These are phyloP conservation scores for Bombus confusus DNA, from an alignment of 1,140 invertebrate genomes.

Conservation along the genomic window DNA sequence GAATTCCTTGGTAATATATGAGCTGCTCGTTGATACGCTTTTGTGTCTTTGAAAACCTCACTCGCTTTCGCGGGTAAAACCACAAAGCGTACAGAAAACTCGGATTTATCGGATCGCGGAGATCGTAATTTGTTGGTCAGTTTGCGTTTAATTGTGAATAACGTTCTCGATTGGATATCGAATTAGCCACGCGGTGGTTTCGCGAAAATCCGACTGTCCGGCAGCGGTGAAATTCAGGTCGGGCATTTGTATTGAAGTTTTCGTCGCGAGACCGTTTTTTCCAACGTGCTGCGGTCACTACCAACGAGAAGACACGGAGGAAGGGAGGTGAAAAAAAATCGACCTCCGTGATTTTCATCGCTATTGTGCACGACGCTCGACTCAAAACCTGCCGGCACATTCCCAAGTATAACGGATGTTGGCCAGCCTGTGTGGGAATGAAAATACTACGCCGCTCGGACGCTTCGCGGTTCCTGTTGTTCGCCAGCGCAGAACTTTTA, in stretches of 20 bases:
- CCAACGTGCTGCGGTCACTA: background rate
- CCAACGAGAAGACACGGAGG: background rate
- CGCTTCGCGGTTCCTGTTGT: too few relatives aligned
- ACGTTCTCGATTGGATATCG: background rate
- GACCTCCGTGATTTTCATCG: constrained; percentile 35
- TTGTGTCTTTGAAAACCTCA: background rate
- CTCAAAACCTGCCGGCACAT: constrained; percentile 7
- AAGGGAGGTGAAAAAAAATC: background rate
- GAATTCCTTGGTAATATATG: background rate
- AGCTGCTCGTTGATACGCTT: background rate
- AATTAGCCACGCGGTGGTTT: constrained; percentile 42
- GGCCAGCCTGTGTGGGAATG: constrained; percentile 22
- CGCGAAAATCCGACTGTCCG: constrained; percentile 11
- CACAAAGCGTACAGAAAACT: too few relatives aligned
- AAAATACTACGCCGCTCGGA: constrained; percentile 9
- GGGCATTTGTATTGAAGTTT: constrained; percentile 49
- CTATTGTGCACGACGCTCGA: constrained; percentile 14
- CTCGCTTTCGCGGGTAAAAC: background rate
- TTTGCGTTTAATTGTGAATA: constrained; percentile 44
- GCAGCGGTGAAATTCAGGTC: background rate
- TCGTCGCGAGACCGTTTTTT: constrained; percentile 15
- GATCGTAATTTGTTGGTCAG: constrained; percentile 37
- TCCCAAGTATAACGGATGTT: constrained; percentile 35
- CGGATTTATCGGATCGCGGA: constrained; percentile 43
- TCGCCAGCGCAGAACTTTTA: background rate